These are phyloP conservation scores for Tangara arthus DNA, from an alignment of 2,797 vertebrate genomes.

Conservation along the genomic window DNA sequence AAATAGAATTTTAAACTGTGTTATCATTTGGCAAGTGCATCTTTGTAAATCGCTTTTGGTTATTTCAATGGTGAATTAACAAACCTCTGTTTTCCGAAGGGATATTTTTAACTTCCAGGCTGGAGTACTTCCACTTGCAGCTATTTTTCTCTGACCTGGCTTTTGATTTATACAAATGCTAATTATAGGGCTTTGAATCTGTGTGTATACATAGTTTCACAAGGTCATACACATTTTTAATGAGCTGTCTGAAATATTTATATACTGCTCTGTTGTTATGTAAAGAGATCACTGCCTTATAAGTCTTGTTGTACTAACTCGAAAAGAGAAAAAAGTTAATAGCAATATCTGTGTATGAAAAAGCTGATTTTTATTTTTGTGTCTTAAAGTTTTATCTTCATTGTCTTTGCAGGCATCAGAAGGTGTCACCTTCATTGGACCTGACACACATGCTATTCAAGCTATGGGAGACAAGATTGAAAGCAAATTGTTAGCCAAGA, in stretches of 20 bases:
- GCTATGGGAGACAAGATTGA: conserved; percentile 97
- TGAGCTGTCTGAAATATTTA: conserved; percentile 10
- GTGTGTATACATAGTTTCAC: not conserved
- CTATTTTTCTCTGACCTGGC: conserved; percentile 30
- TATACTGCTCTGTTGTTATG: not conserved
- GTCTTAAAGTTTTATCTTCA: conserved; percentile 79
- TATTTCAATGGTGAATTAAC: not conserved
- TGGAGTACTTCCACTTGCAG: conserved; percentile 24
- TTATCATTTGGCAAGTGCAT: not conserved
- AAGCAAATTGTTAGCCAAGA: conserved; percentile 92
- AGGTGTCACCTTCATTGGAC: conserved; percentile 93
- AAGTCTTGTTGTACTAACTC: not conserved
- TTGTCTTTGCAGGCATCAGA: conserved; percentile 87
- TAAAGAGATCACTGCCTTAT: not conserved
- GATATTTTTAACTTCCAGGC: conserved; percentile 6
- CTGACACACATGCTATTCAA: conserved; percentile 88
- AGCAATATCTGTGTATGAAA: conserved; percentile 63
- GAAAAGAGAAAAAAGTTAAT: not conserved
- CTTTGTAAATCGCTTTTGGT: not conserved
- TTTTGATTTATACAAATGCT: conserved; percentile 56
- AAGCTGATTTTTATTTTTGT: conserved; percentile 63
- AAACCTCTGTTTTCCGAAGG: conserved; percentile 5
- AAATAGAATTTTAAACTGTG: not conserved
- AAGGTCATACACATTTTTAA: conserved; percentile 38
- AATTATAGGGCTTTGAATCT: conserved; percentile 36